Evolutionary conservation across 2,797 vertebrate genomes (phyloP), one percentile per base, ranked within the genome.

Genomic region (Pseudochromis fuscus): DNA sequence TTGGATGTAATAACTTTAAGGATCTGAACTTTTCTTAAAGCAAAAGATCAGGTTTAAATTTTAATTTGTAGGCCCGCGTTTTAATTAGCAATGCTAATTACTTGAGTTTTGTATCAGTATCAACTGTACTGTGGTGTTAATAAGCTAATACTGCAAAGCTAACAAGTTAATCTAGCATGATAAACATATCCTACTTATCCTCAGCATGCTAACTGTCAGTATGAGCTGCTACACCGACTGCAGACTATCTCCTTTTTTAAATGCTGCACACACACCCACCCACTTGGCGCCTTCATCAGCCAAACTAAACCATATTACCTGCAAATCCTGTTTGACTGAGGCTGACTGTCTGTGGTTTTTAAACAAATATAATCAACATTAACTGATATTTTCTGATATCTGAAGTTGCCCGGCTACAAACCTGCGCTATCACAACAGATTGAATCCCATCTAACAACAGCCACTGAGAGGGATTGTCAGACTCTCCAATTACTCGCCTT

Each of bases 301-400:
- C 50, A 66, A 58, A 69, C 16, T 16, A 72, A 50, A 35, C 16
- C 16, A 7, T 27, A 16, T 50, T 52, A 40, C 83, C 8, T 48
- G 73, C 46, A 72, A 52, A 51, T 73, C 77, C 70, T 63, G 72
- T 75, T 76, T 7, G 48, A 72, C 58, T 3, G 23, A 55, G 37
- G 15, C 21, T 5, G 0, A 45, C 31, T 49, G 35, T 72, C 27
- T n/a, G 3, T 21, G 49, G 23, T 51, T 50, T 40, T 50, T 2
- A 1, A 45, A 48, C 33, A 0, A 64, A 52, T 58, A 7, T 49
- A 18, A 50, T 30, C 3, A 18, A 35, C 50, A 33, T 18, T 21
- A 18, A 55, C 50, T 66, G 24, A 46, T 63, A 25, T 42, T 37
- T 42, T 45, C 11, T 72, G 31, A 33, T 42, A n/a, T n/a, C n/a